Evolutionary conservation across 2,113 vertebrate species (phyloP).

Genomic region (Tangachromis dhanisi): DNA sequence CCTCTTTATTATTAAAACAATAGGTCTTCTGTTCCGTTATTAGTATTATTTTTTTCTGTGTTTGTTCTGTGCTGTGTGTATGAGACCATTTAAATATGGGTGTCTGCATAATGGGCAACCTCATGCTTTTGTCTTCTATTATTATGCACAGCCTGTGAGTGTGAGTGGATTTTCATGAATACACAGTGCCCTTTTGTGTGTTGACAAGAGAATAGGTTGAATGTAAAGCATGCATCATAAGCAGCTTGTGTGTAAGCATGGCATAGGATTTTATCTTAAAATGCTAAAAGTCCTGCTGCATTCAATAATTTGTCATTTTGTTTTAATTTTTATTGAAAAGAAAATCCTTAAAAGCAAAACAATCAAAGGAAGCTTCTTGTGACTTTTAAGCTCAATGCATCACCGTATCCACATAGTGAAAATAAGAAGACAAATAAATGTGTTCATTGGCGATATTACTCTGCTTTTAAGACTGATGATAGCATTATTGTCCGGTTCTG

Average conservation of each 20-base stretch:
- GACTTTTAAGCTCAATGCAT: neutral
- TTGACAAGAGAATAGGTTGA: neutral
- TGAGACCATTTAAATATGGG: slow-evolving; percentile 19
- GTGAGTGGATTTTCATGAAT: neutral
- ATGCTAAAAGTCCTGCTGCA: neutral
- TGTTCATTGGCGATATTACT: neutral
- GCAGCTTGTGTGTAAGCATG: neutral
- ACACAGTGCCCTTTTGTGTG: neutral
- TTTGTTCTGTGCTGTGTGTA: slow-evolving; percentile 12
- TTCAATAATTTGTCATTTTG: neutral
- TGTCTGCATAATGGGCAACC: slow-evolving; percentile 32
- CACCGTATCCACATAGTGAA: neutral
- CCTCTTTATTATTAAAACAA: slow-evolving; percentile 8
- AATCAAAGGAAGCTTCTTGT: neutral
- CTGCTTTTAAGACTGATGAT: neutral
- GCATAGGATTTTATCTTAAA: neutral
- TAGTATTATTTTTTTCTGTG: neutral
- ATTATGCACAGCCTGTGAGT: neutral
- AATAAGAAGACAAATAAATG: neutral
- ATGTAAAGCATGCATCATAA: neutral
- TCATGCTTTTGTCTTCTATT: slow-evolving; percentile 6
- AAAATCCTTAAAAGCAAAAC: neutral
- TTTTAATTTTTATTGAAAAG: neutral
- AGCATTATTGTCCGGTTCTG: neutral
- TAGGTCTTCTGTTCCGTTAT: slow-evolving; percentile 15